Base-by-base conservation (phyloP, 1,140 invertebrate species). In the Heliconius melpomene region DNA sequence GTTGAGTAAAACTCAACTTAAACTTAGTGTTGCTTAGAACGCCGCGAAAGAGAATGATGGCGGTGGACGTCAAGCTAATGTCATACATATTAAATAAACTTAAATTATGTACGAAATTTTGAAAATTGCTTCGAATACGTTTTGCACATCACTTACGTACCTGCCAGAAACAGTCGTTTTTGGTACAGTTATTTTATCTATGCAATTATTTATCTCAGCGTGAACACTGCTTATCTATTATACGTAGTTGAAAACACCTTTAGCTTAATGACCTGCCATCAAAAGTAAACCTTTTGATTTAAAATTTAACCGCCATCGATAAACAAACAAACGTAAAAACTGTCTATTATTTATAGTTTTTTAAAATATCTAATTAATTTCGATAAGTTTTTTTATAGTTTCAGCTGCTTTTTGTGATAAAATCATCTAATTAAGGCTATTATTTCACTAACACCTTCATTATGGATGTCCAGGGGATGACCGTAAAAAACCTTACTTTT, bases 361-460 rank as follows among this genome's bases (percentile, higher is more conserved):
- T 66, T 66, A 66, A 66, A 29, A 66, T 29, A 29, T 66, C 26
- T 66, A 66, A 66, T 29, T 66, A 66, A 66, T 29, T 66, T 66
- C 11, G 60, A 66, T 66, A 66, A 29, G 8, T 66, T 66, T 66
- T 66, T 66, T 66, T 66, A 66, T 66, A 29, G 23, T 66, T 29
- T 66, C 23, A 66, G 60, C 60, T 66, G 60, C 60, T 66, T 66
- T 66, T 66, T 66, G 60, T 66, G 60, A 66, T 66, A 66, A 29
- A 66, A 66, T 66, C 60, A 66, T 29, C 60, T 29, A 66, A 66
- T 66, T 66, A 66, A 66, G 26, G 11, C 60, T 66, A 60, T 66
- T 66, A 66, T 66, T 66, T 66, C 60, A 66, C 60, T 66, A 66
- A 66, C 60, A 66, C 60, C 60, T 66, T 66, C 26, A 66, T 66